Evolutionary conservation across 2,113 vertebrate genomes (phyloP).

Genomic region (Triplophysa dalaica): DNA sequence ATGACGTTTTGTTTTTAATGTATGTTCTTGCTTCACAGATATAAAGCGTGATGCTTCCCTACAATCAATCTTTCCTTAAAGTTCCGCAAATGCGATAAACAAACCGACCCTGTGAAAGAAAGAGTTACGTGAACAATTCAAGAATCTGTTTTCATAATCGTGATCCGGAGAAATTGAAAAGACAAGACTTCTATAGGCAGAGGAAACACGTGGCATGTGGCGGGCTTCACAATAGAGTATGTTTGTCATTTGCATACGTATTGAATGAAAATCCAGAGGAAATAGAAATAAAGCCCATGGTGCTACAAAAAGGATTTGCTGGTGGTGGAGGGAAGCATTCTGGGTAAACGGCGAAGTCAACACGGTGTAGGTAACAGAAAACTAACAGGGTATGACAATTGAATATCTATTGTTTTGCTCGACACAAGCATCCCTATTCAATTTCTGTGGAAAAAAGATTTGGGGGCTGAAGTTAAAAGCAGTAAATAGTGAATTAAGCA

Average conservation of each 20-base stretch:
- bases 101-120: slow-evolving; percentile 7
- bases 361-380: slow-evolving; percentile 41
- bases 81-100: background rate
- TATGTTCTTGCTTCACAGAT: background rate
- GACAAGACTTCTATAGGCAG: slow-evolving; percentile 13
- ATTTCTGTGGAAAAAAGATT: slow-evolving; percentile 24
- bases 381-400: slow-evolving; percentile 58
- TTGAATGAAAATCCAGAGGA: slow-evolving; percentile 44
- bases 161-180: slow-evolving; percentile 27
- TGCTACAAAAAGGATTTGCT: slow-evolving; percentile 30
- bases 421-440: slow-evolving; percentile 35
- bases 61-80: background rate
- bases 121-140: background rate
- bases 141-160: slow-evolving; percentile 21
- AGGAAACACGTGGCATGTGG: slow-evolving; percentile 36
- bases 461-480: too few relatives aligned
- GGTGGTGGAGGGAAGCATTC: slow-evolving; percentile 26
- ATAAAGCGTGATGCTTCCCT: background rate
- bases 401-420: slow-evolving; percentile 50
- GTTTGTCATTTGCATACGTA: slow-evolving; percentile 59
- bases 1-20: background rate
- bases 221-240: slow-evolving; percentile 42
- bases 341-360: slow-evolving; percentile 35
- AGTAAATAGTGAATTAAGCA: background rate
- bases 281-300: slow-evolving; percentile 51